Conservation (phyloP, 2,797 vertebrate genomes). For the Taenioides sp. region DNA sequence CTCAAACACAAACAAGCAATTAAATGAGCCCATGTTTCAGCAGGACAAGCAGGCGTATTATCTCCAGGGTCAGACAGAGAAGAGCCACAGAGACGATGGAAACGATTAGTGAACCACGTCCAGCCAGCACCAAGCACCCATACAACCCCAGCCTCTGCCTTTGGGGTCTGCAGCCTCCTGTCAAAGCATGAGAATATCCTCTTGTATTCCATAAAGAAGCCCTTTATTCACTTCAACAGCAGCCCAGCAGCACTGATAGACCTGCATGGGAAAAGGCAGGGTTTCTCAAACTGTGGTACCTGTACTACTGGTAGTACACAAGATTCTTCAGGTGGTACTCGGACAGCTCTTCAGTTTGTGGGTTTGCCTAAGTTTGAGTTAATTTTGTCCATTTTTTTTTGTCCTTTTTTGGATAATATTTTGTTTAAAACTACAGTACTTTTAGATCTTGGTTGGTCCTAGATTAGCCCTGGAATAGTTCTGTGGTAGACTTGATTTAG, state of each 20-base stretch:
- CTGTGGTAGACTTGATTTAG: too few species aligned
- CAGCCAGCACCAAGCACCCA: conserved; percentile 54
- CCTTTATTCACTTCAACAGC: conserved; percentile 37
- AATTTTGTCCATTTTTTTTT: too few species aligned
- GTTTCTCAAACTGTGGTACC: too few species aligned
- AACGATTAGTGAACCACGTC: conserved; percentile 54
- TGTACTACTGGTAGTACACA: conserved; percentile 2
- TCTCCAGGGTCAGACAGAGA: conserved; percentile 42
- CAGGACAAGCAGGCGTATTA: conserved; percentile 52
- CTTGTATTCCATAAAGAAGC: conserved; percentile 55
- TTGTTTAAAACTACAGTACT: too few species aligned
- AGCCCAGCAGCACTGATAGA: conserved; percentile 11
- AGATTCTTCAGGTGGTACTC: too few species aligned
- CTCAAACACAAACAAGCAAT: conserved; percentile 55
- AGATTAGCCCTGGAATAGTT: too few species aligned
- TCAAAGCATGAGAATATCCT: conserved; percentile 51
- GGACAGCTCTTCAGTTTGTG: too few species aligned
- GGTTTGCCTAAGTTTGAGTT: too few species aligned
- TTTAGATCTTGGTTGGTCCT: too few species aligned
- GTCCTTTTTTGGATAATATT: too few species aligned
- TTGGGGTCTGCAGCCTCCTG: conserved; percentile 12
- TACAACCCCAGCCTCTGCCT: conserved; percentile 28
- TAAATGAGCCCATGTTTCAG: conserved; percentile 43
- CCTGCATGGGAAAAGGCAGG: conserved; percentile 7
- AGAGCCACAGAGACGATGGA: conserved; percentile 47